Conservation (phyloP, 2,888 invertebrate species). For the Pammene fasciana region DNA sequence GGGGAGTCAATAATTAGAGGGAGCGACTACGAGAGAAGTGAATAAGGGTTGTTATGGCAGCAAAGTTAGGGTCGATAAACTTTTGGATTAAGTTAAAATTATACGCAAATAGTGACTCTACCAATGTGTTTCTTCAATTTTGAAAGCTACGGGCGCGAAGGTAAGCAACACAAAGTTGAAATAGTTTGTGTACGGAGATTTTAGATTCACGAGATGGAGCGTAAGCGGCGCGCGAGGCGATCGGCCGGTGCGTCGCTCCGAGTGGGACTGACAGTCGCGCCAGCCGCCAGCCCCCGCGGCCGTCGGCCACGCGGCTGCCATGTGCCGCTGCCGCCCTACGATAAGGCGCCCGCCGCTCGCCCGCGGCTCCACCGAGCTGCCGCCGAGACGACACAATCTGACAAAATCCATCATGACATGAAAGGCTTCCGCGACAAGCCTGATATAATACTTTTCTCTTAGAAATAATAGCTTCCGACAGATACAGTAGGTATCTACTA, state of each 20-base stretch:
- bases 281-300: constrained; percentile 73
- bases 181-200: constrained; percentile 73
- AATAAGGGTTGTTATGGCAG: constrained; percentile 79
- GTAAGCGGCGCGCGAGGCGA: constrained; percentile 69
- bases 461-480: constrained; percentile 47
- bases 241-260: constrained; percentile 76
- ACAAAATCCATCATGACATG: constrained; percentile 65
- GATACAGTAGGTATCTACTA: constrained; percentile 22
- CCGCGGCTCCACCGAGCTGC: constrained; percentile 40
- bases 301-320: constrained; percentile 65
- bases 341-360: constrained; percentile 57
- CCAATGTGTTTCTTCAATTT: constrained; percentile 9
- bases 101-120: constrained; percentile 8
- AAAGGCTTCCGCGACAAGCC: constrained; percentile 56
- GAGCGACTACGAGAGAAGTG: constrained; percentile 75
- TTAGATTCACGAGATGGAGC: constrained; percentile 75
- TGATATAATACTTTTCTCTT: constrained; percentile 48
- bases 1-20: constrained; percentile 82
- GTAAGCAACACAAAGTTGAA: constrained; percentile 25
- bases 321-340: constrained; percentile 64
- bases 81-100: constrained; percentile 52
- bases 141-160: constrained; percentile 26
- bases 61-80: constrained; percentile 76
- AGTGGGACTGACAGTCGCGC: constrained; percentile 70
- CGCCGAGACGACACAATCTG: constrained; percentile 60